A percentile compares a stretch with the other conserved stretches of the same genome.
Conservation (phyloP, 53 echinoderm and acorn worm species). For the Mesocentrotus franciscanus region DNA sequence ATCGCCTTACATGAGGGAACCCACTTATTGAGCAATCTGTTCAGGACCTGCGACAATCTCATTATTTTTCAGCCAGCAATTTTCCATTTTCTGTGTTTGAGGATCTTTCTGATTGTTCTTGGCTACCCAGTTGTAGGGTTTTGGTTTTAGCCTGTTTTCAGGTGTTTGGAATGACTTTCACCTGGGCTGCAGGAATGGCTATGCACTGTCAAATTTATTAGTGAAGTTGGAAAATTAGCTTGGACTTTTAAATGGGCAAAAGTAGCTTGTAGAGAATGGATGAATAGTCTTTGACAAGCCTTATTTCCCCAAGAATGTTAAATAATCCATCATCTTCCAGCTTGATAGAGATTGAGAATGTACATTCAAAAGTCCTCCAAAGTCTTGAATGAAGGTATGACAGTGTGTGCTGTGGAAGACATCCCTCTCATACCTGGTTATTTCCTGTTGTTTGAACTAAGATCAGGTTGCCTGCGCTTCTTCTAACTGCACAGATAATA, state of each 20-base stretch:
- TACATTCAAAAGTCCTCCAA: neutral
- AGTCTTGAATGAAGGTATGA: constrained; percentile 21
- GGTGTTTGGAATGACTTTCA: neutral
- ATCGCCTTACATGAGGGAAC: constrained; percentile 65
- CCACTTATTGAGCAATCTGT: constrained; percentile 69
- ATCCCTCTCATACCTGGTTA: constrained; percentile 66
- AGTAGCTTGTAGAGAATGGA: neutral
- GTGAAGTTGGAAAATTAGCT: neutral
- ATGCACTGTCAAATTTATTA: neutral
- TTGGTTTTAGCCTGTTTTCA: constrained; percentile 24
- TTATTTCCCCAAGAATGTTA: no score
- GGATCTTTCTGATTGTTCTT: constrained; percentile 63
- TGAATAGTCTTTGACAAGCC: neutral
- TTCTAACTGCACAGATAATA: constrained; percentile 64
- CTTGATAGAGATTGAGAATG: neutral
- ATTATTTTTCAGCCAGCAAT: constrained; percentile 64
- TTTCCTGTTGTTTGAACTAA: constrained; percentile 63
- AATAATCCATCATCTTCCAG: neutral
- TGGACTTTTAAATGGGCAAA: neutral
- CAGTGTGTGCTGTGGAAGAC: constrained; percentile 13
- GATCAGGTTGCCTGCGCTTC: constrained; percentile 62
- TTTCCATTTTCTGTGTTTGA: constrained; percentile 69
- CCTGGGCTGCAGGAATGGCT: neutral
- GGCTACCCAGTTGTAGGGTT: constrained; percentile 28
- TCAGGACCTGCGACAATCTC: constrained; percentile 61